These are phyloP conservation scores for Tenthredo amoena DNA, from an alignment of 2,888 invertebrate genomes.

Conservation along the genomic window DNA sequence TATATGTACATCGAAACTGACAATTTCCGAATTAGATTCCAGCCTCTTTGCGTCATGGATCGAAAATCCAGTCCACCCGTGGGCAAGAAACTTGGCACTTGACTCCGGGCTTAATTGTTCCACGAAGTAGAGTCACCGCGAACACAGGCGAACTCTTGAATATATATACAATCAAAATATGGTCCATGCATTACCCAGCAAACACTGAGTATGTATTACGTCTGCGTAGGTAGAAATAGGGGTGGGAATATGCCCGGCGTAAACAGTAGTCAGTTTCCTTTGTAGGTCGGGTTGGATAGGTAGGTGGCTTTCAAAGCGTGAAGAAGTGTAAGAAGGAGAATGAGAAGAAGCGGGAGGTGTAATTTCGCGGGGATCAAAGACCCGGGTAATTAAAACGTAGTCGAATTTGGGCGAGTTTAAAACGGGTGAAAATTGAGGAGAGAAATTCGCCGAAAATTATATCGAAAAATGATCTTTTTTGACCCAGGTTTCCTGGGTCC, in stretches of 20 bases:
- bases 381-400: not conserved
- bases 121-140: not conserved
- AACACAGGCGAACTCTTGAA: not conserved
- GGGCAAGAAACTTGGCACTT: slow-evolving; percentile 34
- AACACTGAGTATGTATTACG: slow-evolving; percentile 7
- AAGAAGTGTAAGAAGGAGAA: not conserved
- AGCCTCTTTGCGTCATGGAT: not conserved
- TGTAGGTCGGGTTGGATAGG: not conserved
- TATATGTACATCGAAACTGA: not conserved
- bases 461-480: not conserved
- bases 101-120: slow-evolving; percentile 27
- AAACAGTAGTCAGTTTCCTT: slow-evolving; percentile 2
- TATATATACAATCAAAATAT: not conserved
- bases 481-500: slow-evolving; percentile 74
- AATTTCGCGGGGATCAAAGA: not conserved
- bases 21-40: slow-evolving; percentile 32
- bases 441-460: not conserved
- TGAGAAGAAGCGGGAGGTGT: not conserved
- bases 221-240: not conserved
- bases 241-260: not conserved
- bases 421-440: not conserved
- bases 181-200: not conserved
- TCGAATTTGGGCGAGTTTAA: not conserved
- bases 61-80: not conserved
- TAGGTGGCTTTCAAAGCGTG: slow-evolving; percentile 1